phyloP scores from a whole-genome alignment of 2,797 vertebrate genomes.

The Choloepus didactylus region DNA sequence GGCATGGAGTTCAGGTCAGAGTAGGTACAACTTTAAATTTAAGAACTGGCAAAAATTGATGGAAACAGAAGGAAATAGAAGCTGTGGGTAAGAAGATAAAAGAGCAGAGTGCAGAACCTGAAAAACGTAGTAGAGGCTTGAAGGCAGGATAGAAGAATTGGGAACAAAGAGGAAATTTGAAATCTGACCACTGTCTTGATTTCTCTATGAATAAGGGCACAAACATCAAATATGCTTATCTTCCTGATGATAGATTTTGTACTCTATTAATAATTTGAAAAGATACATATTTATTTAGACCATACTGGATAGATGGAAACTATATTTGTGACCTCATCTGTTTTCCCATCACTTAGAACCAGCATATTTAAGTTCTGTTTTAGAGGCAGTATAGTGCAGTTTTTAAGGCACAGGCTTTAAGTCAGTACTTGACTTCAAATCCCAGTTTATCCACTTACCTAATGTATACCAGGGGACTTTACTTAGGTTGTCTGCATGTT shows the following conservation, averaged over 20 bases:
- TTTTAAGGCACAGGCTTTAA: not conserved
- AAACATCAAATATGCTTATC: not conserved
- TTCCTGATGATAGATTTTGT: not conserved
- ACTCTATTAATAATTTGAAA: not conserved
- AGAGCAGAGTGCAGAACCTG: not conserved
- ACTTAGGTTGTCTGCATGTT: not conserved
- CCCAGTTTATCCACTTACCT: not conserved
- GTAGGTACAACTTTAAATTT: not conserved
- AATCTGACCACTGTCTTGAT: not conserved
- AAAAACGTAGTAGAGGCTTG: not conserved
- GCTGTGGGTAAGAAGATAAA: not conserved
- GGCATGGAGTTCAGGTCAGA: not conserved
- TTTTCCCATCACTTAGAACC: not conserved
- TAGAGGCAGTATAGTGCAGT: not conserved
- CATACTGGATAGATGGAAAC: not conserved
- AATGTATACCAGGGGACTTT: not conserved
- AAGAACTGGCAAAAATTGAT: constrained; percentile 8
- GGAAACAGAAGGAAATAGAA: constrained; percentile 5
- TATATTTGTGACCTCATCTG: not conserved
- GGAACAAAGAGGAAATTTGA: not conserved
- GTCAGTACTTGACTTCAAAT: not conserved
- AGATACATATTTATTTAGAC: not conserved
- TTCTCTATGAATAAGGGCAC: not conserved
- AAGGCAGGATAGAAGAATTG: not conserved
- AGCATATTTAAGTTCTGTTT: not conserved